A percentile compares a stretch with the other conserved stretches of the same genome.
Evolutionary conservation across 2,888 invertebrate genomes (phyloP).

Genomic region (Troides aeacus): DNA sequence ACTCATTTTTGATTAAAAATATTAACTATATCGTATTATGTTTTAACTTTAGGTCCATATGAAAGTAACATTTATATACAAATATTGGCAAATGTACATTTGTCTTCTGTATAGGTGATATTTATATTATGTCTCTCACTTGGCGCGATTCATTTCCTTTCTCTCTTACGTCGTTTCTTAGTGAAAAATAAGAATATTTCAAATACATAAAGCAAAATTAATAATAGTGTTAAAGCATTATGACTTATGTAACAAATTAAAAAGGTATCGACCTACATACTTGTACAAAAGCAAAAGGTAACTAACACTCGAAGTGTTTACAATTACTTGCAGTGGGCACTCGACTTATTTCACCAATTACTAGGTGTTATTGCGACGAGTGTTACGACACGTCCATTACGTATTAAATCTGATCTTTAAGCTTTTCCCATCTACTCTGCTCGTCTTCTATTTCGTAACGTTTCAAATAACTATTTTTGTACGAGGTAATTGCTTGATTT

Average conservation of each 20-base stretch:
- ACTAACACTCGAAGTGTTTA: slow-evolving; percentile 4
- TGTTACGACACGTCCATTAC: slow-evolving; percentile 24
- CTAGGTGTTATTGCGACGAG: slow-evolving; percentile 15
- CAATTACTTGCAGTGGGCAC: slow-evolving; percentile 14
- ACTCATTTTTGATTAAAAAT: no score
- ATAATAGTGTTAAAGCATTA: background rate
- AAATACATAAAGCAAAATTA: no score
- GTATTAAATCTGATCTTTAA: slow-evolving; percentile 28
- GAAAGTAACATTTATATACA: no score
- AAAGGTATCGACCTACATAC: background rate
- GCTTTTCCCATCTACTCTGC: slow-evolving; percentile 19
- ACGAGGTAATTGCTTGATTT: slow-evolving; percentile 24
- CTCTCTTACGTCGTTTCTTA: no score
- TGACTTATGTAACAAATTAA: background rate
- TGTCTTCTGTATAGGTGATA: no score
- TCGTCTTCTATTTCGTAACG: slow-evolving; percentile 28
- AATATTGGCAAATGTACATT: no score
- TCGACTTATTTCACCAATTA: slow-evolving; percentile 14
- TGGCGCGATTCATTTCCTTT: no score
- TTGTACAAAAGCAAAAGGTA: background rate
- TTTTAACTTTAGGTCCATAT: no score
- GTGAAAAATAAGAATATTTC: background rate
- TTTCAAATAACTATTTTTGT: slow-evolving; percentile 25
- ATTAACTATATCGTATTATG: no score
- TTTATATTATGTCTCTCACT: no score